phyloP scores from a whole-genome alignment of 1,140 invertebrate genomes.

The Papilio helenus region DNA sequence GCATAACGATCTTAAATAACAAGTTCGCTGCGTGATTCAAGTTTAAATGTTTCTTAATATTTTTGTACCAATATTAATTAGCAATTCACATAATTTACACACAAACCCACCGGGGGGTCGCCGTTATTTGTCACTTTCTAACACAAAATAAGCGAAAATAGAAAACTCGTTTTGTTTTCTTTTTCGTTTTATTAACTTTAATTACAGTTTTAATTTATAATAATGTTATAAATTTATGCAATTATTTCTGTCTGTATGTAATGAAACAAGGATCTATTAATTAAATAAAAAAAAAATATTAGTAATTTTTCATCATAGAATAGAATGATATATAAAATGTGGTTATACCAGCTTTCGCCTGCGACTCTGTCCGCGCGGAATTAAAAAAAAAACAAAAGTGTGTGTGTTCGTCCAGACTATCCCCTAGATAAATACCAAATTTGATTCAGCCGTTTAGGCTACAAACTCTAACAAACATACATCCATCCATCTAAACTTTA shows the following conservation, averaged over 20 bases:
- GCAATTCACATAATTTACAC: conserved; percentile 6
- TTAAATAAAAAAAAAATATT: neutral
- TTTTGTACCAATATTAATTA: conserved; percentile 19
- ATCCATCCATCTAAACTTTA: too few relatives aligned
- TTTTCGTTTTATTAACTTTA: neutral
- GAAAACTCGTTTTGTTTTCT: conserved; percentile 7
- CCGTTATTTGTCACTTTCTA: conserved; percentile 1
- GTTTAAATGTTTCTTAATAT: conserved; percentile 23
- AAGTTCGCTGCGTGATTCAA: conserved; percentile 6
- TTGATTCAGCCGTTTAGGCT: too few relatives aligned
- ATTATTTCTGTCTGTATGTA: neutral
- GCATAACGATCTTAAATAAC: conserved; percentile 3
- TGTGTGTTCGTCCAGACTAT: too few relatives aligned
- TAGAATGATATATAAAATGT: too few relatives aligned
- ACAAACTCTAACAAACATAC: too few relatives aligned
- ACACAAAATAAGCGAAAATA: neutral
- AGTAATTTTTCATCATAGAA: too few relatives aligned
- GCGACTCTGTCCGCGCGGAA: too few relatives aligned
- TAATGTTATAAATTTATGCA: neutral
- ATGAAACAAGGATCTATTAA: neutral
- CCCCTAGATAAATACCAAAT: too few relatives aligned
- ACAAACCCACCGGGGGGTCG: neutral
- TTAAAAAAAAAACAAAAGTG: too few relatives aligned
- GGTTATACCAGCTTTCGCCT: too few relatives aligned
- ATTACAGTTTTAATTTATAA: conserved; percentile 42